Conservation (phyloP, 2,113 vertebrate genomes). For the Eublepharis macularius region DNA sequence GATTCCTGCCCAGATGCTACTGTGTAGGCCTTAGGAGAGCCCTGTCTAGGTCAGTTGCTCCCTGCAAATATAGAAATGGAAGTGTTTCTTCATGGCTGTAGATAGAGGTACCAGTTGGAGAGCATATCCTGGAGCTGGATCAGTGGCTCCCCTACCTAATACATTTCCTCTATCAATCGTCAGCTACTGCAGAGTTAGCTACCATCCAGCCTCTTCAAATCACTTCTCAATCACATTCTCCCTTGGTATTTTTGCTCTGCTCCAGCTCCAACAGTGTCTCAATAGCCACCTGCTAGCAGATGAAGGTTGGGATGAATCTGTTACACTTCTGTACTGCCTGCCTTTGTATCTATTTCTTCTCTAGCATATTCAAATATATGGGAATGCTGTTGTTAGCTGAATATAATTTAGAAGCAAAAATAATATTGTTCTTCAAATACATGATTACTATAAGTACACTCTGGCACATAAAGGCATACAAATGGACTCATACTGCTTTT, state of each 20-base stretch:
- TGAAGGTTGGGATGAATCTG: background rate
- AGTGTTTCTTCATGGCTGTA: background rate
- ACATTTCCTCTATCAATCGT: too few species aligned
- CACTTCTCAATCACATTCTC: background rate
- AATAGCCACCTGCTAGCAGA: background rate
- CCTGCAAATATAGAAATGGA: background rate
- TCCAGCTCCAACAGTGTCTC: background rate
- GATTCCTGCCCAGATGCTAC: background rate
- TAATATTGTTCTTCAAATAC: too few species aligned
- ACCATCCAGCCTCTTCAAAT: background rate
- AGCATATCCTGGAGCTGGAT: background rate
- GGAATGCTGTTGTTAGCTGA: too few species aligned
- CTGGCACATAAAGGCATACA: too few species aligned
- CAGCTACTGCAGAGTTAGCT: background rate
- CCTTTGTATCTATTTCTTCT: too few species aligned
- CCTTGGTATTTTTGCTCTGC: background rate
- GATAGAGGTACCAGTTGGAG: background rate
- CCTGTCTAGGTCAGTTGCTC: background rate
- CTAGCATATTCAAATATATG: too few species aligned
- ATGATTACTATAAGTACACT: too few species aligned
- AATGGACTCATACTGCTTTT: too few species aligned
- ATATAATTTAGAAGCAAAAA: too few species aligned
- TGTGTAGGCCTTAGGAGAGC: background rate
- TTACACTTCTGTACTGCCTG: too few species aligned
- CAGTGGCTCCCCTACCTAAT: too few species aligned